These are phyloP conservation scores for Eleginops maclovinus DNA, from an alignment of 2,113 vertebrate genomes.

Conservation along the genomic window DNA sequence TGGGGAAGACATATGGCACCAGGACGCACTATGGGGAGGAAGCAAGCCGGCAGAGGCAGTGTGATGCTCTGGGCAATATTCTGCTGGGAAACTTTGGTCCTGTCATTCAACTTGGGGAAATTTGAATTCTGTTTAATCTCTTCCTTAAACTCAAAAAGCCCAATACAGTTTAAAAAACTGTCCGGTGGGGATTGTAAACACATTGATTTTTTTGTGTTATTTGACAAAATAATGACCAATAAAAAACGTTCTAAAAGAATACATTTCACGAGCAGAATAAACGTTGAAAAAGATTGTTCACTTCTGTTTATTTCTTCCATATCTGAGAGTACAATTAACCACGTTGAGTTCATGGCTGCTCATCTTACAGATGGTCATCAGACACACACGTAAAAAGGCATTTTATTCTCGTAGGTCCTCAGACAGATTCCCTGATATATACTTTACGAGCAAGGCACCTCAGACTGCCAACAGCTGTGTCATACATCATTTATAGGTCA, in stretches of 20 bases:
- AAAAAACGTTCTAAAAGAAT: neutral
- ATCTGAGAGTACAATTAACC: constrained; percentile 45
- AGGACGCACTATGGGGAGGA: too few relatives aligned
- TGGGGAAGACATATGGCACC: neutral
- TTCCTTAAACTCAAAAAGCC: neutral
- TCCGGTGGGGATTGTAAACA: too few relatives aligned
- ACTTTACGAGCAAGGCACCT: constrained; percentile 63
- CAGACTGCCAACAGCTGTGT: constrained; percentile 42
- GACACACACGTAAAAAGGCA: constrained; percentile 48
- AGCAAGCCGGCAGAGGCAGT: too few relatives aligned
- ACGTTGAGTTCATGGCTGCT: constrained; percentile 23
- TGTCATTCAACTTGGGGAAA: too few relatives aligned
- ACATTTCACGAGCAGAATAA: constrained; percentile 24
- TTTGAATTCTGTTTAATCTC: too few relatives aligned
- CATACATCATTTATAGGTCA: constrained; percentile 31
- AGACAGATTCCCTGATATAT: constrained; percentile 65
- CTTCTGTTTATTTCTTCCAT: constrained; percentile 64
- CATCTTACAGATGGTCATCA: constrained; percentile 54
- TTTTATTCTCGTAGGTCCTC: constrained; percentile 48
- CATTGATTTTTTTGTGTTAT: too few relatives aligned
- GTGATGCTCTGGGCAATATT: too few relatives aligned
- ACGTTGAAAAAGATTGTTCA: constrained; percentile 56
- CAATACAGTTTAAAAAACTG: neutral
- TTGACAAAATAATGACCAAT: too few relatives aligned
- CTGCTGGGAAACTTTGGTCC: too few relatives aligned